These are phyloP conservation scores for Poeciliopsis retropinna DNA, from an alignment of 2,113 vertebrate genomes.

Conservation along the genomic window DNA sequence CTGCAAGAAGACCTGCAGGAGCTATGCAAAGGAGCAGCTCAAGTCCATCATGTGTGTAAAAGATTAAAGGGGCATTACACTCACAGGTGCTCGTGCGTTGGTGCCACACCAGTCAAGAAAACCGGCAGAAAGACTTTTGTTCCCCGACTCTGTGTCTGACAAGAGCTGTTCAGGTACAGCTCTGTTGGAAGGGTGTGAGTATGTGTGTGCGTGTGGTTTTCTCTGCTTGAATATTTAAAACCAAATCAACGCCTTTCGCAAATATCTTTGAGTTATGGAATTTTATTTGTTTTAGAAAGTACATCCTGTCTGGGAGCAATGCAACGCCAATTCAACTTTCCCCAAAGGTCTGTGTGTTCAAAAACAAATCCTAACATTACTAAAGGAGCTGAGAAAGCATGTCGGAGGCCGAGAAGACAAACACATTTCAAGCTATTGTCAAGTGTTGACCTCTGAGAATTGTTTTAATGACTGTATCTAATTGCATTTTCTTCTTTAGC, in stretches of 20 bases:
- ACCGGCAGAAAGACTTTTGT: constrained; percentile 3
- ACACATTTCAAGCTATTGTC: constrained; percentile 44
- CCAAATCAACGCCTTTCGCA: constrained; percentile 32
- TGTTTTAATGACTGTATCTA: constrained; percentile 28
- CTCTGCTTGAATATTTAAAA: constrained; percentile 38
- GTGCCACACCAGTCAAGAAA: constrained; percentile 18
- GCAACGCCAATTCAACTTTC: constrained; percentile 45
- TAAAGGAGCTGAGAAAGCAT: constrained; percentile 52
- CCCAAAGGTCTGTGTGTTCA: constrained; percentile 26
- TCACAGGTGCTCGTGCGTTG: background rate
- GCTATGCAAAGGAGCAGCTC: constrained; percentile 29
- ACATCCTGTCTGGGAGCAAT: constrained; percentile 32
- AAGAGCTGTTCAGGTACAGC: constrained; percentile 33
- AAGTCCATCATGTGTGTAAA: constrained; percentile 49
- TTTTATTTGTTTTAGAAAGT: constrained; percentile 35
- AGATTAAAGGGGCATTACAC: constrained; percentile 56
- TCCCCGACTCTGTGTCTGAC: constrained; percentile 28
- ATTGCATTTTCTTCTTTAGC: constrained; percentile 46
- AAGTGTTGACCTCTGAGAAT: constrained; percentile 38
- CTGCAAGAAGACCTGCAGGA: constrained; percentile 13
- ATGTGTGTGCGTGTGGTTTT: background rate
- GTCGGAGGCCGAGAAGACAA: constrained; percentile 20
- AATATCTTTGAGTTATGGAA: constrained; percentile 39
- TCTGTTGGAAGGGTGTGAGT: constrained; percentile 6
- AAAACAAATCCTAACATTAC: constrained; percentile 11